Conservation (phyloP, 2,797 vertebrate species). For the Cryptoblepharus egeriae region DNA sequence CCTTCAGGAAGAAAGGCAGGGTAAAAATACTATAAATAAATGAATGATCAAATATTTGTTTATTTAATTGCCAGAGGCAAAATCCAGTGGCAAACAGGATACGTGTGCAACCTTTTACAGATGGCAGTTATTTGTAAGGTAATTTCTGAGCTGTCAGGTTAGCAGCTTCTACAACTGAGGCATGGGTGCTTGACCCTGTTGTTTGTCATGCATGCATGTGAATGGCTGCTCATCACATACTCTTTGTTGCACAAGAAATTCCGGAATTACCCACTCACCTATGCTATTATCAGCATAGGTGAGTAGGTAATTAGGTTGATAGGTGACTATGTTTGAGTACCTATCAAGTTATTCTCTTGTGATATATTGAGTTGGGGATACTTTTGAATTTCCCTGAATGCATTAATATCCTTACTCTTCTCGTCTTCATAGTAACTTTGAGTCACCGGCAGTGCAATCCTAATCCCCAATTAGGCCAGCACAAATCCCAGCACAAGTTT, state of each 20-base stretch:
- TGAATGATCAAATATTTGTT: too few species aligned
- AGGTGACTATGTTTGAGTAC: slow-evolving; percentile 42
- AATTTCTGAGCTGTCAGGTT: slow-evolving; percentile 25
- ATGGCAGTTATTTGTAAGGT: neutral
- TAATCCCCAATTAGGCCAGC: too few species aligned
- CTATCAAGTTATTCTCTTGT: slow-evolving; percentile 25
- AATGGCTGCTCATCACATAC: slow-evolving; percentile 16
- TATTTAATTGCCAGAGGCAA: too few species aligned
- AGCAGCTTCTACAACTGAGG: slow-evolving; percentile 30
- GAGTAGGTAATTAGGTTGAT: slow-evolving; percentile 38
- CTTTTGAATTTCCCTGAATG: slow-evolving; percentile 32
- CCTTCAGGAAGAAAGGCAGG: too few species aligned
- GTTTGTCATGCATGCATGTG: neutral
- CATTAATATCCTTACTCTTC: neutral
- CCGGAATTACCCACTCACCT: slow-evolving; percentile 36
- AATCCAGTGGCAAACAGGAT: neutral
- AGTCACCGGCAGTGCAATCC: too few species aligned
- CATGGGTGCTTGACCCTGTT: slow-evolving; percentile 36
- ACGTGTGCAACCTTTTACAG: neutral
- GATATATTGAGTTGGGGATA: slow-evolving; percentile 34
- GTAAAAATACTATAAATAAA: too few species aligned
- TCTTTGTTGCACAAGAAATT: neutral
- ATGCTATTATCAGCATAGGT: slow-evolving; percentile 43
- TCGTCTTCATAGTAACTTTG: slow-evolving; percentile 51
- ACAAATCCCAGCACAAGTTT: too few species aligned